These are phyloP conservation scores for Eunapius fragilis DNA, from an alignment of 37 sponge, comb jelly and placozoan genomes.

Conservation along the genomic window DNA sequence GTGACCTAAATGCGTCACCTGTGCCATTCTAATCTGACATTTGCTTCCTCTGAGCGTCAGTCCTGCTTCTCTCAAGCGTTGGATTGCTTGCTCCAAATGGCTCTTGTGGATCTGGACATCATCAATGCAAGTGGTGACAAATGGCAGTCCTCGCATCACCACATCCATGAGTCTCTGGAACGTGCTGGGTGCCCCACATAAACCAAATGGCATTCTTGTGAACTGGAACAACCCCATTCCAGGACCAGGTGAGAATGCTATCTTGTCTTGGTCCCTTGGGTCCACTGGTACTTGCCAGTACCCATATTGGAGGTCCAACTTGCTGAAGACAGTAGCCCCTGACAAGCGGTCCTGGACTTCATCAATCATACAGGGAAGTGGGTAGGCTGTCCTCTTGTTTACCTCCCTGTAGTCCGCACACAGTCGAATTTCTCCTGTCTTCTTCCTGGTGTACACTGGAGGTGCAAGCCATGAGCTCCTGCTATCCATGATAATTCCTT, in stretches of 20 bases:
- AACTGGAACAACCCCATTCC: slow-evolving; percentile 73
- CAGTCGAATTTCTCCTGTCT: slow-evolving; percentile 50
- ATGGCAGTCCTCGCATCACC: slow-evolving; percentile 48
- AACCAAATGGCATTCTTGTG: slow-evolving; percentile 46
- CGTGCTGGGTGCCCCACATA: slow-evolving; percentile 58
- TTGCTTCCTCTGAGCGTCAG: slow-evolving; percentile 56
- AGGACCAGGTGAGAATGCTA: slow-evolving; percentile 66
- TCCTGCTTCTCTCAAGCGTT: slow-evolving; percentile 51
- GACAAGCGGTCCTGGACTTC: slow-evolving; percentile 69
- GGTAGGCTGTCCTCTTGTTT: slow-evolving; percentile 64
- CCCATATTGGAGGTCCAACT: slow-evolving; percentile 61
- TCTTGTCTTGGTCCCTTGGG: slow-evolving; percentile 43
- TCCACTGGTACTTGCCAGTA: slow-evolving; percentile 70
- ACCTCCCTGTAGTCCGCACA: slow-evolving; percentile 68
- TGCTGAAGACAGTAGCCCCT: slow-evolving; percentile 50
- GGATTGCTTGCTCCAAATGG: slow-evolving; percentile 60
- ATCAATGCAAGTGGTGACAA: slow-evolving; percentile 52
- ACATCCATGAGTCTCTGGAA: slow-evolving; percentile 68
- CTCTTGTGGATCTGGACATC: slow-evolving; percentile 47
- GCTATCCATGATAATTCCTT: slow-evolving; percentile 61
- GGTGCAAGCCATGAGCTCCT: slow-evolving; percentile 75
- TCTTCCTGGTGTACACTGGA: slow-evolving; percentile 54
- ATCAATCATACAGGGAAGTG: slow-evolving; percentile 67
- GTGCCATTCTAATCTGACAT: slow-evolving; percentile 41
- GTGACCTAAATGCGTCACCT: slow-evolving; percentile 54